Evolutionary conservation across 2,113 vertebrate genomes (phyloP).

Genomic region (Anarrhichthys ocellatus): DNA sequence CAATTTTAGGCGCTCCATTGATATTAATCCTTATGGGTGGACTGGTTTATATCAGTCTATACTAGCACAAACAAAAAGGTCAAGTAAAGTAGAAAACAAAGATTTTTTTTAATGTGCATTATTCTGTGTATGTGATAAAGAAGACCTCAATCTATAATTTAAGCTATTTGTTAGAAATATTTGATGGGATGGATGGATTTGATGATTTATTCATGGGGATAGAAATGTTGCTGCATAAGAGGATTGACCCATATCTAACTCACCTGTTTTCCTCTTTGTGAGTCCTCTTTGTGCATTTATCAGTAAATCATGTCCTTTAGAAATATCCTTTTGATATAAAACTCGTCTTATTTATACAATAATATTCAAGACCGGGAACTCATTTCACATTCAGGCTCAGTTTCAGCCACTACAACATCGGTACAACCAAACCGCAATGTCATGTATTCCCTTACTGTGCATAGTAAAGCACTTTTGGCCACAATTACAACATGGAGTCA

Average conservation of each 20-base stretch:
- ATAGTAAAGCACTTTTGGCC: constrained; percentile 5
- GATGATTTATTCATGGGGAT: neutral
- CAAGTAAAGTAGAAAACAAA: neutral
- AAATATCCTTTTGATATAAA: neutral
- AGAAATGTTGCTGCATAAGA: neutral
- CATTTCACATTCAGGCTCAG: neutral
- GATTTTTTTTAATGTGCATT: neutral
- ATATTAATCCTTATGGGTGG: neutral
- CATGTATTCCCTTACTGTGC: neutral
- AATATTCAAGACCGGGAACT: neutral
- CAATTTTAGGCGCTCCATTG: neutral
- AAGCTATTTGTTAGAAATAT: neutral
- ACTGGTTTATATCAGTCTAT: neutral
- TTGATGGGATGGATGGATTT: neutral
- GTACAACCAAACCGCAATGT: neutral
- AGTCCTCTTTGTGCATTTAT: neutral
- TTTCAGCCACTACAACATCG: neutral
- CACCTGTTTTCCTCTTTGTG: neutral
- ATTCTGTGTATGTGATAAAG: neutral
- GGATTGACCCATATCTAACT: neutral
- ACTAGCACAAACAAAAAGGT: neutral
- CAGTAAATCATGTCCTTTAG: neutral
- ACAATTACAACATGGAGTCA: constrained; percentile 25
- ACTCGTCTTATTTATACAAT: neutral
- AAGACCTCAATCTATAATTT: neutral